Conservation (phyloP, 1,140 invertebrate genomes). For the Ectropis grisescens region DNA sequence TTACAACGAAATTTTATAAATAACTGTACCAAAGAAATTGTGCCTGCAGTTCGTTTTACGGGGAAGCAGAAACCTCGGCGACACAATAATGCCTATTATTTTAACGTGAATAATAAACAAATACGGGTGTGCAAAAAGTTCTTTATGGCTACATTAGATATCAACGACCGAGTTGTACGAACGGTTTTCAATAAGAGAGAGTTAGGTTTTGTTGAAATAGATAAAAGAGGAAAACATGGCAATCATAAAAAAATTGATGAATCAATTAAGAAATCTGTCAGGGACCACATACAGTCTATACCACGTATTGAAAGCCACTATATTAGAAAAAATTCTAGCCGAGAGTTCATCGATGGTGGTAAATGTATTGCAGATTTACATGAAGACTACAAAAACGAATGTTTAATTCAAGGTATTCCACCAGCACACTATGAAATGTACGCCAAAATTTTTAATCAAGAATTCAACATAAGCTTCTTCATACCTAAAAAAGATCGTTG, state of each 20-base stretch:
- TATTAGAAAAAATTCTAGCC: slow-evolving; percentile 4
- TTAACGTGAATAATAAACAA: slow-evolving; percentile 1
- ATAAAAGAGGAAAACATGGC: slow-evolving; percentile 8
- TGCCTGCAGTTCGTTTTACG: no score
- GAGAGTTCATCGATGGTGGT: slow-evolving; percentile 11
- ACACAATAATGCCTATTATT: slow-evolving; percentile 8
- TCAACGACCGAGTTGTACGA: slow-evolving; percentile 5
- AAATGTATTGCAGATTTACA: slow-evolving; percentile 9
- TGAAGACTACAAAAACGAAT: slow-evolving; percentile 5
- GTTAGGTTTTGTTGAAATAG: slow-evolving; percentile 3
- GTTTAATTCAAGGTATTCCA: slow-evolving; percentile 13
- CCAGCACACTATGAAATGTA: no score
- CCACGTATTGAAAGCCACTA: slow-evolving; percentile 12
- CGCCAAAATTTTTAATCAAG: slow-evolving; percentile 9
- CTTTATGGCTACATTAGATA: slow-evolving; percentile 10
- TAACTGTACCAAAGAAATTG: slow-evolving; percentile 3
- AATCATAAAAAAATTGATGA: slow-evolving; percentile 5
- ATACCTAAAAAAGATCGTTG: slow-evolving; percentile 6
- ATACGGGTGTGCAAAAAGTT: slow-evolving; percentile 12
- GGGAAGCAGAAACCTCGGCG: slow-evolving; percentile 2
- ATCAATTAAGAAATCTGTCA: slow-evolving; percentile 4
- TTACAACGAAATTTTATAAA: slow-evolving; percentile 5
- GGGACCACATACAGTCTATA: slow-evolving; percentile 7
- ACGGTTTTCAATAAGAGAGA: slow-evolving; percentile 5
- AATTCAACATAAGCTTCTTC: slow-evolving; percentile 10